A percentile compares a stretch with the other conserved stretches of the same genome.
These are phyloP conservation scores for Clupea harengus DNA, from an alignment of 2,113 vertebrate species.

Conservation along the genomic window DNA sequence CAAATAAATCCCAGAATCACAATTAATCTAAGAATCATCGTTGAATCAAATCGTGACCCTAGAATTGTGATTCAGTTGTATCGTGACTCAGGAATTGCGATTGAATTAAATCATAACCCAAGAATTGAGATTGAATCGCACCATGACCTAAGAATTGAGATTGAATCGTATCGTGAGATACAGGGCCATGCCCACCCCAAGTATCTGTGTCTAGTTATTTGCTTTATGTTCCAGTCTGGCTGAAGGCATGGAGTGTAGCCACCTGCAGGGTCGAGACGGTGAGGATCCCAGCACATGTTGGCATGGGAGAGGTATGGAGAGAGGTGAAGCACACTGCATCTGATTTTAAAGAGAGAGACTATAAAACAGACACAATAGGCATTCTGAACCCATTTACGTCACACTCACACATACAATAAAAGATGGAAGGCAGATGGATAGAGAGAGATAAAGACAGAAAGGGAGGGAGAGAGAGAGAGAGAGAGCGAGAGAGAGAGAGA, in stretches of 20 bases:
- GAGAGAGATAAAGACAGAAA: not conserved
- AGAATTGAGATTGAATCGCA: not conserved
- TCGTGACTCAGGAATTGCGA: too few relatives aligned
- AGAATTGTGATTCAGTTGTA: too few relatives aligned
- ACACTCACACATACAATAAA: not conserved
- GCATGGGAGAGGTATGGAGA: not conserved
- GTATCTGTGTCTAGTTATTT: not conserved
- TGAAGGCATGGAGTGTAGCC: not conserved
- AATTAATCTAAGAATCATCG: too few relatives aligned
- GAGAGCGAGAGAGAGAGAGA: constrained; percentile 25
- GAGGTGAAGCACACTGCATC: constrained; percentile 10
- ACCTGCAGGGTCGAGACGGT: not conserved
- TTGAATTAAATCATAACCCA: too few relatives aligned
- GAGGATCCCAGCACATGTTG: not conserved
- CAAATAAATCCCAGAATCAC: not conserved
- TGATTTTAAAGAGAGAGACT: not conserved
- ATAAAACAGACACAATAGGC: not conserved
- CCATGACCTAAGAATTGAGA: not conserved
- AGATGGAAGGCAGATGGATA: not conserved
- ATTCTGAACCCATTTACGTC: constrained; percentile 8
- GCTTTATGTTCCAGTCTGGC: constrained; percentile 13
- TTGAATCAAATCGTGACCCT: too few relatives aligned
- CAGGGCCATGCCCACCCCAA: not conserved
- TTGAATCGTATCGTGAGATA: not conserved
- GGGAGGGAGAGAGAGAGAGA: not conserved